Percentiles rank a stretch among this genome's conserved stretches.
Conservation (phyloP, 2,888 invertebrate genomes). For the Agrenia bidenticulata region DNA sequence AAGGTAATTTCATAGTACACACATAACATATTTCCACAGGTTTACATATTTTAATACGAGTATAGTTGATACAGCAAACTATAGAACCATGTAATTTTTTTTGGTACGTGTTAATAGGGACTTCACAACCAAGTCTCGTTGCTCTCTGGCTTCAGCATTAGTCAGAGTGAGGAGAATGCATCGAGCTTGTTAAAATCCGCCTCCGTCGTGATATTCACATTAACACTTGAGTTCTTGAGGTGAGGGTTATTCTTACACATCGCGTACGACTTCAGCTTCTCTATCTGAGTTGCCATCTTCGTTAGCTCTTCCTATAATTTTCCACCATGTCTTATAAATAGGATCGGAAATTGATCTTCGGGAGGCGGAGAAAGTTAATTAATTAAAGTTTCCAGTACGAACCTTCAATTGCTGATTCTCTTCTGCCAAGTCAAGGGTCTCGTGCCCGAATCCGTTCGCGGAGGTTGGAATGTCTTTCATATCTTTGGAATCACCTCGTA, state of each 20-base stretch:
- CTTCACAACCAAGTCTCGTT: slow-evolving; percentile 41
- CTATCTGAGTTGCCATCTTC: slow-evolving; percentile 85
- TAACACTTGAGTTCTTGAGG: slow-evolving; percentile 62
- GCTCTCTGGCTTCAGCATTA: slow-evolving; percentile 39
- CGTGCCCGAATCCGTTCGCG: slow-evolving; percentile 50
- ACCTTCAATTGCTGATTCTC: slow-evolving; percentile 90
- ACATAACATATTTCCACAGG: too few relatives aligned
- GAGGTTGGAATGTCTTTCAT: slow-evolving; percentile 50
- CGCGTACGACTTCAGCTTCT: slow-evolving; percentile 90
- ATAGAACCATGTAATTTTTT: too few relatives aligned
- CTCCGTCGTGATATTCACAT: slow-evolving; percentile 34
- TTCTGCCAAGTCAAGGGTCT: slow-evolving; percentile 77
- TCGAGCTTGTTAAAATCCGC: slow-evolving; percentile 42
- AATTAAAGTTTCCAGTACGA: slow-evolving; percentile 32
- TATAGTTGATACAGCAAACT: too few relatives aligned
- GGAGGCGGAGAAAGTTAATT: neutral
- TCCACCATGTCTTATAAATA: too few relatives aligned
- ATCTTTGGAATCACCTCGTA: slow-evolving; percentile 63
- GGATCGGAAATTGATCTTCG: slow-evolving; percentile 6
- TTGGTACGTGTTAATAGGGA: too few relatives aligned
- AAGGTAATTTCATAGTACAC: too few relatives aligned
- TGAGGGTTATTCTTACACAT: slow-evolving; percentile 92
- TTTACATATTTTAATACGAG: too few relatives aligned
- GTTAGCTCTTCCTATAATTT: slow-evolving; percentile 78
- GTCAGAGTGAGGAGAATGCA: slow-evolving; percentile 47